phyloP scores from a whole-genome alignment of 2,113 vertebrate species.

The Trematomus loennbergii region DNA sequence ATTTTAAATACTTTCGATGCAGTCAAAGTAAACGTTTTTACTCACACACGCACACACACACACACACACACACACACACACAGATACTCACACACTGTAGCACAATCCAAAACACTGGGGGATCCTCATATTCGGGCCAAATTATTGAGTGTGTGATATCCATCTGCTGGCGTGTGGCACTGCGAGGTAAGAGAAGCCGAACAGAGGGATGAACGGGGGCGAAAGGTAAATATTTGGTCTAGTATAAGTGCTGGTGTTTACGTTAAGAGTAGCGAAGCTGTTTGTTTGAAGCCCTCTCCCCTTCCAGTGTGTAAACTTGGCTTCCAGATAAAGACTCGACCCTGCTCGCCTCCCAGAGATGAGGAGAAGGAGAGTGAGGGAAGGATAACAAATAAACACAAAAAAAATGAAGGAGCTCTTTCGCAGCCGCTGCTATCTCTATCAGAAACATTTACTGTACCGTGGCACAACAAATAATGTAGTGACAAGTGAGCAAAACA shows the following conservation, averaged over 20 bases:
- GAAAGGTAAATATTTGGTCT: slow-evolving; percentile 87
- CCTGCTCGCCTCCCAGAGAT: slow-evolving; percentile 50
- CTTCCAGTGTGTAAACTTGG: slow-evolving; percentile 86
- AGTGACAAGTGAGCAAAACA: slow-evolving; percentile 75
- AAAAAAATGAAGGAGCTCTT: slow-evolving; percentile 61
- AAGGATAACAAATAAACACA: slow-evolving; percentile 80
- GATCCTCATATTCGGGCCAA: slow-evolving; percentile 38
- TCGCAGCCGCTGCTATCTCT: slow-evolving; percentile 69
- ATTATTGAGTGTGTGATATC: slow-evolving; percentile 76
- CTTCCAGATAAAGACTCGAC: slow-evolving; percentile 82
- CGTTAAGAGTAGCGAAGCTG: slow-evolving; percentile 80
- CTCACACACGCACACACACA: background rate
- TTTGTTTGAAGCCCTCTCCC: slow-evolving; percentile 83
- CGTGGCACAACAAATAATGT: slow-evolving; percentile 83
- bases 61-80: background rate
- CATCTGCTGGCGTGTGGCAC: slow-evolving; percentile 70
- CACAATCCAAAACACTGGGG: slow-evolving; percentile 16
- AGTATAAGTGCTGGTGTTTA: slow-evolving; percentile 83
- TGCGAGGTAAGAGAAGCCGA: slow-evolving; percentile 44
- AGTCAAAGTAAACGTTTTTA: background rate
- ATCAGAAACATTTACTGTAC: slow-evolving; percentile 82
- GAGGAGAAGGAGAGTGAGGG: slow-evolving; percentile 65
- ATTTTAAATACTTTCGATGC: background rate
- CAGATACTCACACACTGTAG: slow-evolving; percentile 2
- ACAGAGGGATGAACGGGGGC: slow-evolving; percentile 73